Evolutionary conservation across 1,140 invertebrate genomes (phyloP), one percentile per base, ranked within the genome.

Genomic region (Portunus trituberculatus): DNA sequence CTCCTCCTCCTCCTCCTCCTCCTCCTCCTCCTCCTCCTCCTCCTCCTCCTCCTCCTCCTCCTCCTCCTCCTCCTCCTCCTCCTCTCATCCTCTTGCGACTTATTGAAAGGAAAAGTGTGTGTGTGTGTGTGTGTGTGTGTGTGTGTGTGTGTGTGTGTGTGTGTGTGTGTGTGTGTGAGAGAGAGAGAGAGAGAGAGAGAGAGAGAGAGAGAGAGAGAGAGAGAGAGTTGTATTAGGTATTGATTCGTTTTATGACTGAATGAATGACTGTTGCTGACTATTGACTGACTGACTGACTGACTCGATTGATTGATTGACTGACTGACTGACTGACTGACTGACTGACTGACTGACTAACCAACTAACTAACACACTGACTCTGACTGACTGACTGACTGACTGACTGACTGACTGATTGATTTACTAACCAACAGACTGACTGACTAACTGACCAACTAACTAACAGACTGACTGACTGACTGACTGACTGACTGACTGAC

Each of bases 131-230:
- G 7, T 76, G 8, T 12, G 59, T 12, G 59, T 12, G 59, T 12
- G 59, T 12, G 59, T 12, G 59, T 12, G 59, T 12, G 20, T 20
- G 67, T 1, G 67, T n/a, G 67, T n/a, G 67, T n/a, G 67, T n/a
- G 67, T n/a, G 67, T n/a, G 67, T n/a, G 67, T n/a, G 67, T n/a
- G 67, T n/a, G 67, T n/a, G 67, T n/a, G 67, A 76, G 67, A 76
- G 67, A 76, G 67, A 76, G 67, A 76, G 67, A 76, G 67, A 76
- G 67, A 76, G 67, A 76, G 67, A 76, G 67, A 76, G 67, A 76
- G 67, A 76, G 67, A 76, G 67, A 76, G 67, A 76, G 67, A 76
- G 67, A 76, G 67, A 76, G 67, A 76, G 67, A 76, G 67, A 76
- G 67, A 76, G 67, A 76, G 67, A 76, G 67, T 76, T 76, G 67